Base-by-base conservation (phyloP, 2,113 vertebrate genomes). In the Phaetusa simplex region DNA sequence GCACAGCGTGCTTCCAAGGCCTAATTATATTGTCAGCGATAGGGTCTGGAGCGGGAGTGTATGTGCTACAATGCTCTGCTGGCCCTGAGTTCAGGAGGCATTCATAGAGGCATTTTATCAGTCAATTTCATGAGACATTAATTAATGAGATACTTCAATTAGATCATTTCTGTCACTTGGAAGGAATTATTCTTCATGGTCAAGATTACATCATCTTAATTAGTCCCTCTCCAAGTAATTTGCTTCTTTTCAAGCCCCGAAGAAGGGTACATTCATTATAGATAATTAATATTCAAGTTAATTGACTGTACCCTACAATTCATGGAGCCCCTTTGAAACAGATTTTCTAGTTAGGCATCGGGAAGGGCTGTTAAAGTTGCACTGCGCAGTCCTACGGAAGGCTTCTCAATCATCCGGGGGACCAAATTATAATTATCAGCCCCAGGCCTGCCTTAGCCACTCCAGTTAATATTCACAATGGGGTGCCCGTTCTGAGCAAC, bases 161-260 rank as follows among this genome's bases (percentile, higher is more conserved):
- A 98, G 97, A 98, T 98, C 97, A 98, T 98, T 98, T 96, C 95
- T 98, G 96, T 97, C 96, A 97, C 97, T 85, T 82, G 97, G 96
- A 97, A 98, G 97, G 94, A 98, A 97, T 98, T 98, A 98, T 98
- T 98, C 97, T 98, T 97, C 97, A 96, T 97, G 95, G 95, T 97
- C 96, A 97, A 98, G 97, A 98, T 98, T 98, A 98, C 98, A 98
- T 98, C 97, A 98, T 97, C 97, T 97, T 98, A 98, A 98, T 98
- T 98, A 98, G 98, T 97, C 97, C 95, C 96, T 97, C 97, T 97
- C 97, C 96, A 97, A 98, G 97, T 98, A 97, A 98, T 98, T 96
- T 98, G 95, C 96, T 98, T 97, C 97, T 97, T 97, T 97, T 97
- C 96, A 98, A 97, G 95, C 97, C 96, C 96, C 5, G 76, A 97